Percentiles rank a stretch among this genome's conserved stretches.
Conservation (phyloP, 2,797 vertebrate genomes). For the Lutjanus argentimaculatus region DNA sequence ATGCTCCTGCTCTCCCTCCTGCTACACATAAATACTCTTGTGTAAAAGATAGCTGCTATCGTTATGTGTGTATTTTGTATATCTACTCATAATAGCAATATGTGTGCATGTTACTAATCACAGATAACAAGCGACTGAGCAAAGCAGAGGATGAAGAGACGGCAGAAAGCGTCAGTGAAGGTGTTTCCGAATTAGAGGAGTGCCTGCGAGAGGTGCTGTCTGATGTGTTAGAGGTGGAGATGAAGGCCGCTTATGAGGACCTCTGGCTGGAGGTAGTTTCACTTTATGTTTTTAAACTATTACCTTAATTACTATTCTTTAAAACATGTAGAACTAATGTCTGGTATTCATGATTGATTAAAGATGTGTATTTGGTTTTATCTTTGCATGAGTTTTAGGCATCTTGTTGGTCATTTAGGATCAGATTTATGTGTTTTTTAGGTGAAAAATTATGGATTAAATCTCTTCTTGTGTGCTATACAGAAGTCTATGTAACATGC, state of each 20-base stretch:
- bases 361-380: background rate
- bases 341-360: background rate
- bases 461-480: background rate
- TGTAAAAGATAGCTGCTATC: background rate
- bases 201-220: conserved; percentile 90
- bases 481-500: too few species aligned
- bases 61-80: background rate
- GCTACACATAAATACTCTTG: background rate
- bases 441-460: background rate
- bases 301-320: background rate
- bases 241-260: conserved; percentile 90
- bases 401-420: background rate
- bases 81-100: background rate
- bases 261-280: conserved; percentile 91
- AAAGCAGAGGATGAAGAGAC: background rate
- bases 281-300: background rate
- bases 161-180: conserved; percentile 64
- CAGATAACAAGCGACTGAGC: conserved; percentile 38
- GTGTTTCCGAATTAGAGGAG: conserved; percentile 86
- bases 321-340: background rate
- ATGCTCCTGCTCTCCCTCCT: background rate
- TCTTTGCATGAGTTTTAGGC: background rate
- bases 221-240: conserved; percentile 91
- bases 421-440: conserved; percentile 7
- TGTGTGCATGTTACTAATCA: conserved; percentile 4